Evolutionary conservation across 1,140 invertebrate genomes (phyloP), one percentile per base, ranked within the genome.

Genomic region (Delia radicum): DNA sequence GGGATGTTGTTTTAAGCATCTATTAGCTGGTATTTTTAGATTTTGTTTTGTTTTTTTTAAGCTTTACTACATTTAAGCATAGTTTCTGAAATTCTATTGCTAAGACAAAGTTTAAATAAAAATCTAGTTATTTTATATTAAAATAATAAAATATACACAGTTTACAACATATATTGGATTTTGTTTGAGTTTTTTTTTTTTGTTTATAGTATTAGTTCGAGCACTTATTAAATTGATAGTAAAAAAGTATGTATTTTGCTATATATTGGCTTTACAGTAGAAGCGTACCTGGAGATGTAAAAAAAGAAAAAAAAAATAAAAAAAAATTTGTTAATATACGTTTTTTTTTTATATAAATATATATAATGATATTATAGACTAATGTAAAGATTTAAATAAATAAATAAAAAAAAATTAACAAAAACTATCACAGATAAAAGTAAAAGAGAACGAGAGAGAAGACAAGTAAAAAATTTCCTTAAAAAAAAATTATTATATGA

Each of bases 271-370:
- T 69, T 69, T 75, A 77, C 29, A 77, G 74, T 71, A 67, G 74
- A 75, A 75, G 74, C 74, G 74, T 71, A 67, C 81, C 81, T 80
- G 79, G 76, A 79, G 80, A 79, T 79, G 79, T 76, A 75, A 74
- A 74, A 79, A 81, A 80, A 81, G 77, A 75, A 78, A 78, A 80
- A 78, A 77, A 62, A 69, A 69, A 75, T 29, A 76, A 76, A 78
- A 72, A 77, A 80, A 80, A 79, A 46, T 78, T 75, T 77, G 81
- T 81, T 82, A 81, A 81, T 82, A 80, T 80, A 79, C 79, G 80
- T 76, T 75, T 71, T 75, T 65, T 63, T 27, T n/a, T 28, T 33
- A 65, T 55, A 55, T 42, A 5, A 33, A 42, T 42, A 42, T 10
- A 27, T 61, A 26, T 33, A 37, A 1, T 62, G 4, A 24, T 12